A percentile compares a stretch with the other conserved stretches of the same genome.
phyloP scores from a whole-genome alignment of 2,113 vertebrate genomes.

The Pomatostomus ruficeps region DNA sequence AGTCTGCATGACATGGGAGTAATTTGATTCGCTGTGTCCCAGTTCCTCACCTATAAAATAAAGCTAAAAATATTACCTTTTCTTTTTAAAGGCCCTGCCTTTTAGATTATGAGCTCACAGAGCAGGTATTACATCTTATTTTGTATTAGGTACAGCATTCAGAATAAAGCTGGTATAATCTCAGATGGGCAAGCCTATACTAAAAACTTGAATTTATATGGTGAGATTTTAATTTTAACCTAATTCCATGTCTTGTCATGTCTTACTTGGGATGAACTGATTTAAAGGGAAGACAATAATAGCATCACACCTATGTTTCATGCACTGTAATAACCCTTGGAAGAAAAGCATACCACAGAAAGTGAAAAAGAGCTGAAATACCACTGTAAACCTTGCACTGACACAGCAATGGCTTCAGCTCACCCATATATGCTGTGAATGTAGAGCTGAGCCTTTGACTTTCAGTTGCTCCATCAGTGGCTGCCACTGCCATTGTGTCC shows the following conservation, averaged over 20 bases:
- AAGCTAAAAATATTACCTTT: background rate
- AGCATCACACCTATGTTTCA: background rate
- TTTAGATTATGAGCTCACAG: background rate
- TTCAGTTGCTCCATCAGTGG: background rate
- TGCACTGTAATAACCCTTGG: background rate
- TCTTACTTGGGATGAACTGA: background rate
- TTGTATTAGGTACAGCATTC: background rate
- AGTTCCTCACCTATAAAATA: background rate
- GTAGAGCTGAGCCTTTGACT: background rate
- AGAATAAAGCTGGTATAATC: background rate
- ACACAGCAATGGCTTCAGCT: background rate
- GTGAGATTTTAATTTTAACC: background rate
- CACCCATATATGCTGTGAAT: accelerated
- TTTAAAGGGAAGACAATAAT: background rate
- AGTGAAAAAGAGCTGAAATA: background rate
- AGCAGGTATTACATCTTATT: background rate
- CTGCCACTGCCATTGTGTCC: background rate
- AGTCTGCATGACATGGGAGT: background rate
- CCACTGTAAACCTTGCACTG: background rate
- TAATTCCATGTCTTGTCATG: background rate
- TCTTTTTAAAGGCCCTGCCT: background rate
- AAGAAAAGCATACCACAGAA: background rate
- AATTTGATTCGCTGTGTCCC: background rate
- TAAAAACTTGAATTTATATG: background rate
- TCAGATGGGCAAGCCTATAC: background rate